Evolutionary conservation across 2,797 vertebrate genomes (phyloP), one percentile per base, ranked within the genome.

Genomic region (Rhinichthys osculus): DNA sequence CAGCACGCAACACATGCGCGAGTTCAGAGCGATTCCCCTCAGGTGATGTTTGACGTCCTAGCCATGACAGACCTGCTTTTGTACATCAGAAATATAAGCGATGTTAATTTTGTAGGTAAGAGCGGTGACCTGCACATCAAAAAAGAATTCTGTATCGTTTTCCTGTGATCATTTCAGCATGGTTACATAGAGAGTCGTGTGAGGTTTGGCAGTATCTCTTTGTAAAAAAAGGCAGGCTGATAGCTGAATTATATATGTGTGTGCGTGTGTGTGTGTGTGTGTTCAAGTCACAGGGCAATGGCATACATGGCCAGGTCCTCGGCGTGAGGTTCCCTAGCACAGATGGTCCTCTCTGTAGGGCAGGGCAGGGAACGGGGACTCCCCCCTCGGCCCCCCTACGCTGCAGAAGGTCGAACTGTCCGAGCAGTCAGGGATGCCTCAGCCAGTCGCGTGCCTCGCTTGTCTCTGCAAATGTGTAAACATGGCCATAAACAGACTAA

Each of bases 341-440:
- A 96, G 95, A 96, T 96, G 95, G 95, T 90, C 92, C 82, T 94
- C 94, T 89, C 94, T 85, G 93, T 93, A 94, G 94, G 95, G 89
- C 90, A 90, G 91, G 92, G 92, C 91, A 84, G 86, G 92, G 91
- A 93, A 90, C 67, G 87, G 87, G 93, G 95, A 95, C 88, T 93
- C 94, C 93, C 94, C 93, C 93, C 92, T 92, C 92, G 92, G 91
- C 93, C 92, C 92, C 92, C 92, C 91, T 89, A 78, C 30, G 80
- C 87, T 88, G 81, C 93, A 94, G 95, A 96, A 96, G 95, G 95
- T 95, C 94, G 94, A 94, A 91, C 93, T 90, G 93, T 94, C 95
- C 93, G 92, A 85, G 86, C 91, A 86, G 87, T 84, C 78, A 89
- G 90, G 89, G 88, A 88, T 87, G 86, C 78, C 82, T 85, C 86